Evolutionary conservation across 1,140 invertebrate species (phyloP).

Genomic region (Trichonephila clavata): DNA sequence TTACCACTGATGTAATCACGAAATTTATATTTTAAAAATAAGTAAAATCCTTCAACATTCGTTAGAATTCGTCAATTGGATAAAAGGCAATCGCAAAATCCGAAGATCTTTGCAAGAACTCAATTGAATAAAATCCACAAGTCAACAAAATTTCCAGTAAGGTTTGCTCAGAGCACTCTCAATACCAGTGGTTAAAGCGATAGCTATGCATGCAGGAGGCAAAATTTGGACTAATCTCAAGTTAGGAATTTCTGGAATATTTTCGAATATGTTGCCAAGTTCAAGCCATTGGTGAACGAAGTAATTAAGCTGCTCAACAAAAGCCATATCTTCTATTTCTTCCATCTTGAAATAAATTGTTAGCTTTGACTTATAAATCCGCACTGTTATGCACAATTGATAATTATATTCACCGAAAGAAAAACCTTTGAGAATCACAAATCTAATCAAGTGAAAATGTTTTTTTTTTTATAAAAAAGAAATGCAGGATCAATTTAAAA

Average conservation of each 20-base stretch:
- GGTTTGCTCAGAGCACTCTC: constrained; percentile 57
- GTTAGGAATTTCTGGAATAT: constrained; percentile 70
- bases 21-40: neutral
- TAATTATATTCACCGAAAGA: no score
- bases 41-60: neutral
- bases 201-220: constrained; percentile 69
- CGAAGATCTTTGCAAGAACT: neutral
- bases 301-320: constrained; percentile 67
- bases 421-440: neutral
- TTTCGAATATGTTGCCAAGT: constrained; percentile 72
- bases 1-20: neutral
- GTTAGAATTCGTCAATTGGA: neutral
- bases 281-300: constrained; percentile 71
- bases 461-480: no score
- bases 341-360: constrained; percentile 38
- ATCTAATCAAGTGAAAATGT: no score
- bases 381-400: no score
- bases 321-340: constrained; percentile 70
- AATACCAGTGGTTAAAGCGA: constrained; percentile 48
- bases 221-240: constrained; percentile 62
- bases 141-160: constrained; percentile 55
- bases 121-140: neutral
- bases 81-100: neutral
- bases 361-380: no score
- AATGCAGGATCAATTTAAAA: neutral